Evolutionary conservation across 2,797 vertebrate genomes (phyloP).

Genomic region (Malurus leucopterus): DNA sequence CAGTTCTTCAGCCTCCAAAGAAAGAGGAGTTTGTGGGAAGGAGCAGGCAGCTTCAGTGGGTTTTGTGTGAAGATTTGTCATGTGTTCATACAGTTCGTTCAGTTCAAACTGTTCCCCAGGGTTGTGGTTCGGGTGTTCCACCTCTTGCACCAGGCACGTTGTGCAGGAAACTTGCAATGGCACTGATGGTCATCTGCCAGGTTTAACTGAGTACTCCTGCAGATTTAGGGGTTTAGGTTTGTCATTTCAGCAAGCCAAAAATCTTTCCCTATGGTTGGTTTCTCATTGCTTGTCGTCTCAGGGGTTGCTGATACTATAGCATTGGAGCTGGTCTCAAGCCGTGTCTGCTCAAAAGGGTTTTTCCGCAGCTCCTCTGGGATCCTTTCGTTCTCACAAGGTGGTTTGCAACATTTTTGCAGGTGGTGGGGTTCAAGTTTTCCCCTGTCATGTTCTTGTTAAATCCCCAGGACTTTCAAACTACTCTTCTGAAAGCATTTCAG

Average conservation of each 20-base stretch:
- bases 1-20: neutral
- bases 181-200: neutral
- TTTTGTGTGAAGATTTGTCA: neutral
- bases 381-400: neutral
- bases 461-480: neutral
- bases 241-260: neutral
- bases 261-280: accelerated
- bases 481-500: neutral
- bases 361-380: neutral
- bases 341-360: neutral
- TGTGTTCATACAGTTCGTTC: neutral
- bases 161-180: neutral
- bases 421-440: neutral
- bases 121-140: neutral
- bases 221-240: neutral
- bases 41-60: neutral
- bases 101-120: neutral
- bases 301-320: neutral
- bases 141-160: neutral
- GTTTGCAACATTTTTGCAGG: neutral
- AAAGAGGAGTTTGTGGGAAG: neutral
- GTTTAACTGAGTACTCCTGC: neutral
- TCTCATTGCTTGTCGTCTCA: neutral
- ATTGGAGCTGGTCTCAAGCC: neutral
- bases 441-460: neutral